Evolutionary conservation across 1,140 invertebrate species (phyloP).

Genomic region (Drosophila nannoptera): DNA sequence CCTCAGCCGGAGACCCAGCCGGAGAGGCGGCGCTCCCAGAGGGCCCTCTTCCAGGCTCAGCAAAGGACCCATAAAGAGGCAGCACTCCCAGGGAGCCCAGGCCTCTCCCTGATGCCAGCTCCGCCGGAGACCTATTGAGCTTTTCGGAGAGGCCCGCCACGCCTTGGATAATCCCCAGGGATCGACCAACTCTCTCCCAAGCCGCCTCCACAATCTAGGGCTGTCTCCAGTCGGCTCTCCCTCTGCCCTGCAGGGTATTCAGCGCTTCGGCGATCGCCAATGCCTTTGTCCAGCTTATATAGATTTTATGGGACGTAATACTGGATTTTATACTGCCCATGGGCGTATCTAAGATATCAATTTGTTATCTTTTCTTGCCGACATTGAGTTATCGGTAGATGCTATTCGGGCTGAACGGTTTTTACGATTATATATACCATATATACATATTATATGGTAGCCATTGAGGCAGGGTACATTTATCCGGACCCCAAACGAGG

Average conservation of each 20-base stretch:
- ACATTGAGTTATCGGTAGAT: not conserved
- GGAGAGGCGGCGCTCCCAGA: no score
- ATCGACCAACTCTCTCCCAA: no score
- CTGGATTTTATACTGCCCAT: constrained; percentile 2
- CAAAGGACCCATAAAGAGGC: no score
- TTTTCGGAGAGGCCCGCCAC: no score
- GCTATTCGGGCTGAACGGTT: constrained; percentile 18
- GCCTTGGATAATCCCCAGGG: no score
- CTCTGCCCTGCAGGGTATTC: not conserved
- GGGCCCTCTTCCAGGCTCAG: no score
- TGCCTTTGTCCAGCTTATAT: not conserved
- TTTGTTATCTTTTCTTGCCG: constrained; percentile 3
- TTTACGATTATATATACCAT: not conserved
- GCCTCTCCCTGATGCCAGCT: no score
- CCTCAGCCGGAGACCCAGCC: no score
- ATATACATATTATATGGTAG: not conserved
- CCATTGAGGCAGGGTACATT: constrained; percentile 8
- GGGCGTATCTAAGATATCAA: constrained; percentile 10
- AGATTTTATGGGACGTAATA: not conserved
- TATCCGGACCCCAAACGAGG: not conserved
- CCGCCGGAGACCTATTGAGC: no score
- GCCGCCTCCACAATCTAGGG: no score
- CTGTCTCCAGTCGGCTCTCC: no score
- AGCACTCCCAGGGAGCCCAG: no score
- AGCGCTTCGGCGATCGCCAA: not conserved